Evolutionary conservation across 1,140 invertebrate species (phyloP), one percentile per base, ranked within the genome.

Genomic region (Eupristina koningsbergeri): DNA sequence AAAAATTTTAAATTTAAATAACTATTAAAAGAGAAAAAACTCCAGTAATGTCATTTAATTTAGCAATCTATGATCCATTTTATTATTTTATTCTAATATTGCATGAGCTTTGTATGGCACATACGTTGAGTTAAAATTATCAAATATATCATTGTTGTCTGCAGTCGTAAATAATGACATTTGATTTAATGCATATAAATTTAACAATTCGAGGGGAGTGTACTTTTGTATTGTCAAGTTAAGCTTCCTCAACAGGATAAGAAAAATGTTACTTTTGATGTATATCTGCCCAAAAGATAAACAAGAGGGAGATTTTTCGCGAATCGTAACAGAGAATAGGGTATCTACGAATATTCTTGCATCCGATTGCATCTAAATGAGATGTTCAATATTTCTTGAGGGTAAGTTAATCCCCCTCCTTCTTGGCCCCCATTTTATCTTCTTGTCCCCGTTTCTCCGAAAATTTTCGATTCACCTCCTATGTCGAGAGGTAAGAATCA

Each of bases 281-380:
- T 34, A 31, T 80, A 22, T 80, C 29, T 69, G 69, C 41, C 15
- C 29, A 41, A 22, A 31, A 63, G 39, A 1, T 34, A 45, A 39
- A 45, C 17, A 47, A 31, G 39, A n/a, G 77, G 36, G n/a, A 63
- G 41, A 67, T 67, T 67, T 45, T 64, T 64, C 76, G 36, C 39
- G 34, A 50, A 31, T 80, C 29, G 11, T 22, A 17, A 75, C 5
- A 53, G 11, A 50, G 45, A 75, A 45, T 9, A 75, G 29, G n/a
- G 19, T 3, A 22, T 75, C 29, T 47, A 17, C 29, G 34, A 29
- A 39, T 7, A 5, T 61, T 39, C 50, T 41, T 45, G 39, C 39
- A 67, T 64, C 41, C 63, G 53, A 80, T 80, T 34, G 63, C 41
- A 80, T 67, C 45, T 69, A 80, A 80, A 80, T 80, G 29, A 80